Base-by-base conservation (phyloP, 2,888 invertebrate genomes). In the Eurytoma adleriae region DNA sequence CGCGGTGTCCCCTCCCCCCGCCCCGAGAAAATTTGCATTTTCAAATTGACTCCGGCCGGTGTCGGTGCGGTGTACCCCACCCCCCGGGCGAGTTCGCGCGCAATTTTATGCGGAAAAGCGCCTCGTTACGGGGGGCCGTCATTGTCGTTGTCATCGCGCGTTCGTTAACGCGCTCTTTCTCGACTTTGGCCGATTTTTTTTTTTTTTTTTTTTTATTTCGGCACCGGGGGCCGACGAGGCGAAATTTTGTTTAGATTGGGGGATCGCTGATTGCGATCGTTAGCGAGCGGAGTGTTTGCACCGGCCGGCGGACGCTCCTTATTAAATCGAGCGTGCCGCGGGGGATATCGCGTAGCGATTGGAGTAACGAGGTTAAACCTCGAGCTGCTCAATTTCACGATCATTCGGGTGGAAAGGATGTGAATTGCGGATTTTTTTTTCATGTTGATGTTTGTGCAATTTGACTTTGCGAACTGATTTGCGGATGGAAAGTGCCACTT, bases 1-100 rank as follows among this genome's bases (percentile, higher is more conserved):
- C n/a, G 13, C 69, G 80, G 79, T 76, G 83, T 40, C 40, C 40
- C 10, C 40, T 10, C 7, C 7, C 40, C 40, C 7, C 40, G 56
- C 85, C 83, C 86, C 84, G 86, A 86, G 84, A 84, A 85, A 90
- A 90, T 90, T 90, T 90, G 90, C 90, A 90, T 90, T 90, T 90
- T 90, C 89, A 90, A 90, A 90, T 90, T 90, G 90, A 90, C 90
- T 88, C 89, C 88, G 87, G 88, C 88, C 40, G 10, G 88, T 90
- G 90, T 89, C 89, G 40, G 40, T 40, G 30, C 50, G 30, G 1
- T 59, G 64, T 66, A 59, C 59, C 59, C 67, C 59, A 66, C 52
- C 59, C n/a, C 1, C 57, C 59, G 64, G 71, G 0, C 40, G 7
- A 40, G 40, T 40, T 40, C 40, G 40, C 40, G 40, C 40, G 40